Base-by-base conservation (phyloP, 2,113 vertebrate genomes). In the Saccopteryx leptura region DNA sequence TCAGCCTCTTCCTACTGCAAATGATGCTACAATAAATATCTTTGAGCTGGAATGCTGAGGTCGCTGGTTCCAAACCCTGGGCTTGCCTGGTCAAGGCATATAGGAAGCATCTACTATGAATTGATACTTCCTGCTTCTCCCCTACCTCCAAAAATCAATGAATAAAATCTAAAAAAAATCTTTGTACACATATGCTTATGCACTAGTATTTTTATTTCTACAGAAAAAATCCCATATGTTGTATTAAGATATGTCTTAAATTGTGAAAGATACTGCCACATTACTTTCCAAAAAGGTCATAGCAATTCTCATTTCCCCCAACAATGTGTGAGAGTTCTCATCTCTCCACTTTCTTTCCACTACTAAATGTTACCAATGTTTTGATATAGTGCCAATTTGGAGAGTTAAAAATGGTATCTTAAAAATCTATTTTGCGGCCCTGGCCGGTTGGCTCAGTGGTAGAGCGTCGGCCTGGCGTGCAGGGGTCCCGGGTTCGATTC, bases 351-450 rank as follows among this genome's bases (percentile, higher is more conserved):
- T 93, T 86, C 50, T 86, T 92, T 90, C n/a, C 31, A 86, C 24
- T 89, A 68, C 66, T 81, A 46, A 84, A 81, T 90, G 23, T 33
- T 60, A 82, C 82, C 50, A 33, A 52, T 82, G 68, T 95, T 88
- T 88, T 95, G 50, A 68, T 75, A 86, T 72, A 87, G 74, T 93
- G 58, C 50, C 39, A 90, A 60, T 68, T 74, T 86, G 18, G 58
- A 39, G 39, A 72, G 46, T 88, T 90, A 66, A 80, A 90, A 85
- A 72, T 90, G 50, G 12, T 39, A 65, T 72, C 33, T 84, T 76
- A 33, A 92, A 92, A 76, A 12, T 87, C 23, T 74, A 14, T n/a
- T 87, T 91, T 87, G 13, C 50, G 39, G 39, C 39, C 39, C 39
- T 39, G 39, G 39, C 39, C 39, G 39, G 39, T 39, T 39, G 39